These are phyloP conservation scores for Hycleus cichorii DNA, from an alignment of 1,140 invertebrate genomes.

Conservation along the genomic window DNA sequence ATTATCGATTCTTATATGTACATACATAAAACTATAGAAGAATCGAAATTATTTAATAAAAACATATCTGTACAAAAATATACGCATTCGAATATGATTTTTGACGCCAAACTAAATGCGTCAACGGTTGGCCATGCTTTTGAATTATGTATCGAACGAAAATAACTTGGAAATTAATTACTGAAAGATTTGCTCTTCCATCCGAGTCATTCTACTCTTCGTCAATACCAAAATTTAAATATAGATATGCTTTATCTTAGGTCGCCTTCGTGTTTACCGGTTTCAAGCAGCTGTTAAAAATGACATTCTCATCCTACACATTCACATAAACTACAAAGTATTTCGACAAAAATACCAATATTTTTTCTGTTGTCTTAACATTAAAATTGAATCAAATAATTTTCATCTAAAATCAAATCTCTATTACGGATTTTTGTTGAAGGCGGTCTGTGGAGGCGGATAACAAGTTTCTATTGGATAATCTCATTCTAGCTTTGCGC, in stretches of 20 bases:
- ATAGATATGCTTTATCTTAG: slow-evolving; percentile 25
- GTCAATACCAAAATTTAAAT: slow-evolving; percentile 26
- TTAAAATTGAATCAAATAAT: background rate
- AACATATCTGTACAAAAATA: background rate
- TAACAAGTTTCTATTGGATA: slow-evolving; percentile 35
- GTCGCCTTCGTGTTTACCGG: slow-evolving; percentile 18
- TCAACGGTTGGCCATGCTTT: slow-evolving; percentile 26
- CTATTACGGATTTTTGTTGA: slow-evolving; percentile 15
- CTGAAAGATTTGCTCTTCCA: slow-evolving; percentile 21
- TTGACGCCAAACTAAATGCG: slow-evolving; percentile 10
- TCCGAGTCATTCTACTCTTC: slow-evolving; percentile 18
- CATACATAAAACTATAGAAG: too few relatives aligned
- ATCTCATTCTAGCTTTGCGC: slow-evolving; percentile 26
- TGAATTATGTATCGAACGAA: slow-evolving; percentile 20
- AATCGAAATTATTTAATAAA: background rate
- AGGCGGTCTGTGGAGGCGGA: slow-evolving; percentile 27
- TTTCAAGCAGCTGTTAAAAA: slow-evolving; percentile 9
- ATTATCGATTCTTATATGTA: too few relatives aligned
- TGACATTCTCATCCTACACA: background rate
- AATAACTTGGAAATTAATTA: slow-evolving; percentile 31
- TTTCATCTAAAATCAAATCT: slow-evolving; percentile 7
- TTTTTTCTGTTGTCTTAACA: too few relatives aligned
- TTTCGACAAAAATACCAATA: too few relatives aligned
- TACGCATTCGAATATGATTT: too few relatives aligned
- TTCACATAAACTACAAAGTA: too few relatives aligned